Conservation (phyloP, 2,888 invertebrate genomes). For the Hedychridium roseum region DNA sequence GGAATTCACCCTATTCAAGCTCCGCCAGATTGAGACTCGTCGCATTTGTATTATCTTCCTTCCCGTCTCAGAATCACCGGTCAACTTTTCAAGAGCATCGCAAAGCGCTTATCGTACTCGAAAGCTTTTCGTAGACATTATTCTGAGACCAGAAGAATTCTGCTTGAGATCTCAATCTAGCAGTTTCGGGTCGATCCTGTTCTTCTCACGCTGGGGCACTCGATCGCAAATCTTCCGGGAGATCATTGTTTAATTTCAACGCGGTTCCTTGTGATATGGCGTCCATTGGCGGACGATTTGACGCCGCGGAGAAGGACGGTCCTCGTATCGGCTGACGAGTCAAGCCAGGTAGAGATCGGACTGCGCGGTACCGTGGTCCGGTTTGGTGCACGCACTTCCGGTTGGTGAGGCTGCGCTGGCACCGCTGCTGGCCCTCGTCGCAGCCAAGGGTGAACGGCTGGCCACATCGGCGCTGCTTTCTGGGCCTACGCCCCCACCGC, state of each 20-base stretch:
- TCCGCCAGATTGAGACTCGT: no score
- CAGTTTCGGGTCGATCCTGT: no score
- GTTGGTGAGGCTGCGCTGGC: slow-evolving; percentile 77
- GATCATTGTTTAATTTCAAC: slow-evolving; percentile 58
- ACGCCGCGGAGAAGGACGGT: neutral
- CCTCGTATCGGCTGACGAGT: slow-evolving; percentile 26
- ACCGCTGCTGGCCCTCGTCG: slow-evolving; percentile 75
- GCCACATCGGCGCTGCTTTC: slow-evolving; percentile 67
- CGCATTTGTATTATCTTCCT: neutral
- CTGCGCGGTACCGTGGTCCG: slow-evolving; percentile 64
- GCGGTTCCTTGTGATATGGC: slow-evolving; percentile 54
- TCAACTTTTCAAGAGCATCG: no score
- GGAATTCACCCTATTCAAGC: no score
- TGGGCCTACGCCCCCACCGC: slow-evolving; percentile 50
- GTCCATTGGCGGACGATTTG: slow-evolving; percentile 40
- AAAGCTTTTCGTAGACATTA: no score
- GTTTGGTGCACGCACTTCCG: slow-evolving; percentile 75
- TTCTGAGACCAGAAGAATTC: no score
- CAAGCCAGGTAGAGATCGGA: slow-evolving; percentile 60
- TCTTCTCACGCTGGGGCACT: no score
- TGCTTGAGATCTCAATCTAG: no score
- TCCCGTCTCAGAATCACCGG: slow-evolving; percentile 4
- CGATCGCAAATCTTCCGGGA: no score
- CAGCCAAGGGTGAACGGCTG: slow-evolving; percentile 75
- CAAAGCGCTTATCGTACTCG: no score